A percentile compares a stretch with the other conserved stretches of the same genome.
phyloP scores from a whole-genome alignment of 2,797 vertebrate genomes.

The Iguana delicatissima region DNA sequence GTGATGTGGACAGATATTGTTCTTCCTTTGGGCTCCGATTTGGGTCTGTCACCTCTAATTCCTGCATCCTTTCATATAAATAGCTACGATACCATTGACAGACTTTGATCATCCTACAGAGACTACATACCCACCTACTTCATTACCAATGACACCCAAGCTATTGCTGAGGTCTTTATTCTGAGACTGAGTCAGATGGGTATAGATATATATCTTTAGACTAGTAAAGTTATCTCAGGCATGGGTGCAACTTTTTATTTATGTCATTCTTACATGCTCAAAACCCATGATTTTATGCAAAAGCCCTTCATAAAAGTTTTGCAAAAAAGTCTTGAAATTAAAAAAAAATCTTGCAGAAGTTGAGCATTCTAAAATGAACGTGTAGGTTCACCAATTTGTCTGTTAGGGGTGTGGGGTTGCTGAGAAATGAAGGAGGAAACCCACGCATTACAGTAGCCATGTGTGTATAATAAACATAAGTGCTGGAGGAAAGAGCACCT shows the following conservation, averaged over 20 bases:
- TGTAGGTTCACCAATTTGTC: background rate
- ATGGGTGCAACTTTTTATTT: too few species aligned
- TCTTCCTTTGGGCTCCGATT: background rate
- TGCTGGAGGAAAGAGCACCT: background rate
- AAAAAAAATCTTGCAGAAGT: too few species aligned
- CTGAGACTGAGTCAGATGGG: background rate
- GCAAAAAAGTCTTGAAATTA: too few species aligned
- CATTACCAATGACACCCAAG: background rate
- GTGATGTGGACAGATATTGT: background rate
- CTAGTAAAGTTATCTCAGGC: background rate
- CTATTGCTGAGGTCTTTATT: background rate
- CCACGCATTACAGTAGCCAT: background rate
- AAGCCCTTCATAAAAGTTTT: too few species aligned
- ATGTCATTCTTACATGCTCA: too few species aligned
- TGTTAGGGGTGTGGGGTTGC: too few species aligned
- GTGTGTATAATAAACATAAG: too few species aligned
- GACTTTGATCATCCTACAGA: background rate
- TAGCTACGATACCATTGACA: too few species aligned
- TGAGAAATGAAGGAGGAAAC: background rate
- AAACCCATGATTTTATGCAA: too few species aligned
- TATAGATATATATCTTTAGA: background rate
- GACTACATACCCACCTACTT: background rate
- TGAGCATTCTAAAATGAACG: too few species aligned
- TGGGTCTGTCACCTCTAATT: background rate
- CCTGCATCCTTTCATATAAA: background rate